Percentiles rank a stretch among this genome's conserved stretches.
These are phyloP conservation scores for Leptatherina wallacei DNA, from an alignment of 2,797 vertebrate genomes.

Conservation along the genomic window DNA sequence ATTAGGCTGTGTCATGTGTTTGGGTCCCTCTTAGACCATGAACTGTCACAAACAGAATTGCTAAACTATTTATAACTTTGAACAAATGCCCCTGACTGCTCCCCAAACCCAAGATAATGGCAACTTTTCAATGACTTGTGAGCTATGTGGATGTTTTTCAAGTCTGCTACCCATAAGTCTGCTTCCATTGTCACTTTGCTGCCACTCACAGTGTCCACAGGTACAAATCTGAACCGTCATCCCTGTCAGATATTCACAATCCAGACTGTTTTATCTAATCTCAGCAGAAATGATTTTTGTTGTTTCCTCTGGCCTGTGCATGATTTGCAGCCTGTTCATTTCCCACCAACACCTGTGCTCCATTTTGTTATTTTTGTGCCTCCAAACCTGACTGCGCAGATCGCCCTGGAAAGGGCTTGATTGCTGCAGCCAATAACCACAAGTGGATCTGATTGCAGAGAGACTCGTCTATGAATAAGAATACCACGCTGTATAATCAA, in stretches of 20 bases:
- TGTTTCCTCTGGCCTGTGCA: neutral
- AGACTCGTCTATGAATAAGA: conserved; percentile 31
- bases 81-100: neutral
- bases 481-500: neutral
- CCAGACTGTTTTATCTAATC: conserved; percentile 11
- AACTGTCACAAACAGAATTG: neutral
- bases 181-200: neutral
- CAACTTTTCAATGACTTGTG: too few species aligned
- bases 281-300: conserved; percentile 15
- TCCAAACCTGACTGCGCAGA: conserved; percentile 13
- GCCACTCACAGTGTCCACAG: neutral
- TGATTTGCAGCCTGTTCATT: neutral
- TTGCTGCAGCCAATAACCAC: conserved; percentile 45
- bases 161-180: neutral
- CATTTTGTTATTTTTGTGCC: neutral
- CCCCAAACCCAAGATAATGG: too few species aligned
- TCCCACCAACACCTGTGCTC: conserved; percentile 1
- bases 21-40: neutral
- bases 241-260: conserved; percentile 17
- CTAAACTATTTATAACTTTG: neutral
- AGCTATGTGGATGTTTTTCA: too few species aligned
- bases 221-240: conserved; percentile 43
- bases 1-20: neutral
- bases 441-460: conserved; percentile 54
- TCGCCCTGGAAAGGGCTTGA: conserved; percentile 35